Conservation (phyloP, 2,888 invertebrate genomes). For the Tetranychus piercei region DNA sequence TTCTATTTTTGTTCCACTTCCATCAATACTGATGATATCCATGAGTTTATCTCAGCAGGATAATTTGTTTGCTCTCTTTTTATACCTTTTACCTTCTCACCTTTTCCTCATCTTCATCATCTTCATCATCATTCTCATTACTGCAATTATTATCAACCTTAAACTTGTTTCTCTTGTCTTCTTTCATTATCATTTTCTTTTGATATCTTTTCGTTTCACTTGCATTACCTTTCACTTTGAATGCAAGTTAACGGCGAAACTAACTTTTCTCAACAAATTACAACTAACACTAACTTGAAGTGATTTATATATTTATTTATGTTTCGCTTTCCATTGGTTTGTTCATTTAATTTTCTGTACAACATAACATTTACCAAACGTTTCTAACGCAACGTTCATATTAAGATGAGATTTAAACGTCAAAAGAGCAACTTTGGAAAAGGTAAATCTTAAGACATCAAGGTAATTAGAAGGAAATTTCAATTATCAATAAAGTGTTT, state of each 20-base stretch:
- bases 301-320: background rate
- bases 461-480: background rate
- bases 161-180: background rate
- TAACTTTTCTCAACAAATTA: too few relatives aligned
- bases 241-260: too few relatives aligned
- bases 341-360: background rate
- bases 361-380: too few relatives aligned
- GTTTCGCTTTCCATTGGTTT: background rate
- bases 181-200: background rate
- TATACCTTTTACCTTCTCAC: too few relatives aligned
- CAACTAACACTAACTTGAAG: background rate
- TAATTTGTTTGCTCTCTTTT: too few relatives aligned
- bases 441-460: background rate
- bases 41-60: too few relatives aligned
- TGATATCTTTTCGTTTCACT: background rate
- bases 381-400: background rate
- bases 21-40: too few relatives aligned
- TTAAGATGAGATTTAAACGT: background rate
- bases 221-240: too few relatives aligned
- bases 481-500: background rate
- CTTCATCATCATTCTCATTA: background rate
- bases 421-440: background rate
- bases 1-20: too few relatives aligned
- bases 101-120: background rate
- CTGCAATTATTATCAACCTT: background rate